Evolutionary conservation across 2,797 vertebrate species (phyloP).

Genomic region (Sebastolobus altivelis): DNA sequence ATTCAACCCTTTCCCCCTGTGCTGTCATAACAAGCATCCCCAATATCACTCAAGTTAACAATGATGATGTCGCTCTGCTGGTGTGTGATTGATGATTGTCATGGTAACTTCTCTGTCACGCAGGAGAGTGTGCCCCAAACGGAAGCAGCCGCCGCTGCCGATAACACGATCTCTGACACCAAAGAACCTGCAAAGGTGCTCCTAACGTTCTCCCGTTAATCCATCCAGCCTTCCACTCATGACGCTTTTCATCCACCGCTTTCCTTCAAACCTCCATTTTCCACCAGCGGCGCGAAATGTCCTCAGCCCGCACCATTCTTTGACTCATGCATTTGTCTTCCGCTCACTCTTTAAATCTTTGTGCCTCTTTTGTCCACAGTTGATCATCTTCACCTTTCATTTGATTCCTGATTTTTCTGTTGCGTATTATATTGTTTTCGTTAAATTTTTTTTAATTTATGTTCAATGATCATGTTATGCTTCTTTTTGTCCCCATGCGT

Average conservation of each 20-base stretch:
- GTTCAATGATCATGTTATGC: conserved; percentile 85
- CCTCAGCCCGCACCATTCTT: neutral
- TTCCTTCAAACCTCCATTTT: conserved; percentile 25
- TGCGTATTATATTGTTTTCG: neutral
- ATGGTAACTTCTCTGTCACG: conserved; percentile 68
- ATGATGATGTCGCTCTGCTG: conserved; percentile 7
- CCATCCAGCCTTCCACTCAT: conserved; percentile 39
- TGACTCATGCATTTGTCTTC: conserved; percentile 9
- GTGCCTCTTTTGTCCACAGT: conserved; percentile 41
- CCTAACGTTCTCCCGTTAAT: conserved; percentile 54
- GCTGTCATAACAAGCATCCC: conserved; percentile 19
- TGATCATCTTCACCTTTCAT: conserved; percentile 24
- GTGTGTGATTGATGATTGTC: conserved; percentile 57
- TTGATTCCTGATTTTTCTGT: conserved; percentile 61
- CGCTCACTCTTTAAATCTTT: conserved; percentile 23
- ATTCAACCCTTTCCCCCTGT: neutral
- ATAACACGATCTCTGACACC: conserved; percentile 71
- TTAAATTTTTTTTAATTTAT: conserved; percentile 72
- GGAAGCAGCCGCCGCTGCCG: conserved; percentile 63
- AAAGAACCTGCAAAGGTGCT: conserved; percentile 82
- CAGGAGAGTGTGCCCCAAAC: conserved; percentile 63
- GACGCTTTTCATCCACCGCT: conserved; percentile 8
- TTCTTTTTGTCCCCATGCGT: conserved; percentile 78
- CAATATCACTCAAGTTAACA: conserved; percentile 10
- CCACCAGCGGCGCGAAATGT: conserved; percentile 19